Base-by-base conservation (phyloP, 2,888 invertebrate genomes). In the Pollenia labialis region DNA sequence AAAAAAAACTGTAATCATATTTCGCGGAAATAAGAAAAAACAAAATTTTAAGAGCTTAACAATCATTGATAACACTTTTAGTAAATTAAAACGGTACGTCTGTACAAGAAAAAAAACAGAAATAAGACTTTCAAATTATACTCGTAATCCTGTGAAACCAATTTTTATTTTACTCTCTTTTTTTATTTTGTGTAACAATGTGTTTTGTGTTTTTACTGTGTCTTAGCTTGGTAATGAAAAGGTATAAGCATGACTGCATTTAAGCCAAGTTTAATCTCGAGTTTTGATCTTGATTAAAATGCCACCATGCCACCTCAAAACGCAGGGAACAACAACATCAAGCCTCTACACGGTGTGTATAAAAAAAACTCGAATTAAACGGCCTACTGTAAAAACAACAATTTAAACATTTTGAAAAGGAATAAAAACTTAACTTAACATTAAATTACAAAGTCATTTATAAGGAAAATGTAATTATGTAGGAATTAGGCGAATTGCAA, bases 231-330 rank as follows among this genome's bases (percentile, higher is more conserved):
- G 23, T 64, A 79, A 83, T 83, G 58, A 76, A 66, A 87, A 80
- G 62, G 52, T 76, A 62, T 83, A 76, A 81, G 12, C 84, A 76
- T 81, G 81, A 84, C 84, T 87, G 81, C 87, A 87, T 87, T 87
- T 87, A 87, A 87, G 87, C 80, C 87, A 84, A 84, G 66, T 77
- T 87, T 84, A 86, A 87, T 87, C 87, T 84, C 81, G 42, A 84
- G 68, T 68, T 76, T 81, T 71, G 87, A 87, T 87, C 87, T 87
- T 87, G 87, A 87, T 87, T 87, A 87, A 84, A 87, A 84, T 87
- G 81, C 87, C 83, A 83, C 86, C 86, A 83, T 81, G 81, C 77
- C 72, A 86, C 79, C 68, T 85, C 18, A 72, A 81, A 76, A 75
- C 46, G 48, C n/a, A 85, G 48, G 40, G 54, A 40, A 75, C n/a